phyloP scores from a whole-genome alignment of 2,797 vertebrate species.

The Pseudochirops corinnae region DNA sequence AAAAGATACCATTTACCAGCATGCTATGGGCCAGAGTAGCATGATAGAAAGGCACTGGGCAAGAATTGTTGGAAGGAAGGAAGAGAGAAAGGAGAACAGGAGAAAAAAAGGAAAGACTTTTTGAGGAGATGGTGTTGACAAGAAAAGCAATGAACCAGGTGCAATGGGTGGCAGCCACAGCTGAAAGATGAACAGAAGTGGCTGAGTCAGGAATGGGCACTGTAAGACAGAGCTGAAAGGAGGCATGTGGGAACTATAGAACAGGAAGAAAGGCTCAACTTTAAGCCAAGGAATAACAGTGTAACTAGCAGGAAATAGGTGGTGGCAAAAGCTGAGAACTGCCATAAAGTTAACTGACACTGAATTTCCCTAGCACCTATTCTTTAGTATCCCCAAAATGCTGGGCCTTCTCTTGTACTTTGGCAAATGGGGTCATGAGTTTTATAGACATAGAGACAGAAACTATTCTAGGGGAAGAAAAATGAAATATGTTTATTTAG shows the following conservation, averaged over 20 bases:
- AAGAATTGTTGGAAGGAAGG: background rate
- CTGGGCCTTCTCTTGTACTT: background rate
- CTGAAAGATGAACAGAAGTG: background rate
- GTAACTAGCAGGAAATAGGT: background rate
- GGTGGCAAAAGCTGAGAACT: background rate
- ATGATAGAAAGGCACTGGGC: background rate
- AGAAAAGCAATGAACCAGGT: background rate
- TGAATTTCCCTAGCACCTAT: background rate
- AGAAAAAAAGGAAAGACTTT: background rate
- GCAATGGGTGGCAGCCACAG: background rate
- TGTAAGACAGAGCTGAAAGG: background rate
- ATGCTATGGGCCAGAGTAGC: background rate
- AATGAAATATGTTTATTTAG: background rate
- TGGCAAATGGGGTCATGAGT: background rate
- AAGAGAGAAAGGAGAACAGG: background rate
- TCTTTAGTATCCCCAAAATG: background rate
- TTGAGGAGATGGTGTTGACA: background rate
- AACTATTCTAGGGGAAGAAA: background rate
- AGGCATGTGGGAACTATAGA: background rate
- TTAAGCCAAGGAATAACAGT: background rate
- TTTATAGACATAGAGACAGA: background rate
- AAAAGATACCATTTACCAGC: background rate
- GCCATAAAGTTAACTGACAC: background rate
- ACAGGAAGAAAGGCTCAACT: background rate
- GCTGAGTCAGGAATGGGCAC: background rate